Evolutionary conservation across 2,113 vertebrate species (phyloP), one percentile per base, ranked within the genome.

Genomic region (Murina feae): DNA sequence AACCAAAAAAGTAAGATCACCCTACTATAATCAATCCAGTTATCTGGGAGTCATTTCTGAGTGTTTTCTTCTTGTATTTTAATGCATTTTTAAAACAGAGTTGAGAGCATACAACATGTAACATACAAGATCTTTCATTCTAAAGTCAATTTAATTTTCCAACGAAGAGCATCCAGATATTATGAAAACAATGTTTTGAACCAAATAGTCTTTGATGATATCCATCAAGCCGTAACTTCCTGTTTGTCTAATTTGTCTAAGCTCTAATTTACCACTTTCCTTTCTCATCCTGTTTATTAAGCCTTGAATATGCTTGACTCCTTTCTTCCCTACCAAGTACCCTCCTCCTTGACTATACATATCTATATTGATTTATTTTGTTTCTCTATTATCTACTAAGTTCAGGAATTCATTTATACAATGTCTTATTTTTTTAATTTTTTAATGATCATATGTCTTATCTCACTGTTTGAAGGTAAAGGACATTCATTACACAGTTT

Each of bases 121-220:
- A 82, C 28, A 76, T 39, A 83, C 1, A 76, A 66, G 9, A 58
- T 53, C 65, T 75, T 84, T 88, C 25, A 51, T 53, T 88, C 47
- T 96, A 39, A 86, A 94, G 63, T 71, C 83, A 66, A 90, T 93
- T 84, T 90, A 93, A 44, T 60, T 68, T 80, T n/a, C 21, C 10
- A 65, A 8, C 10, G 39, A 84, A 91, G 55, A 85, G 35, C 23
- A 93, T 63, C 30, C n/a, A 72, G 47, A 14, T 65, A 58, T 89
- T 81, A 69, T 21, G 20, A 92, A 91, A 90, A 58, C 51, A 30
- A 65, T 37, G 51, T 65, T 65, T 23, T 47, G 18, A 81, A 71
- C 7, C 66, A 94, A 91, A 88, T 60, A 37, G 6, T 69, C 21
- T 71, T 84, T 53, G 83, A 75, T 74, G 51, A 89, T 42, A 81